Conservation (phyloP, 2,888 invertebrate species). For the Platerodrilus igneus region DNA sequence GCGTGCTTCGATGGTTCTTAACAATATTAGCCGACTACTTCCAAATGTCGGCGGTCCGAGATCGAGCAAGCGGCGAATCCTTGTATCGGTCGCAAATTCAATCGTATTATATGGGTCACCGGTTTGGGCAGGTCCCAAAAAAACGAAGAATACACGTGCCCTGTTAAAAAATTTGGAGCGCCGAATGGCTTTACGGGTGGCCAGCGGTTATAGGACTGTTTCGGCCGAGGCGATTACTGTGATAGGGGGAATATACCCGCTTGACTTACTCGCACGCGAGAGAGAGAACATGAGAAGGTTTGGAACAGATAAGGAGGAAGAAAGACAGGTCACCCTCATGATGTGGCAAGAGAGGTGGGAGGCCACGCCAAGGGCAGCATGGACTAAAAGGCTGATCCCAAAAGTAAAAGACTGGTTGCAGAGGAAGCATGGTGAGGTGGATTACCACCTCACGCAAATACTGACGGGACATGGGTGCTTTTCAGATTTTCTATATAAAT, state of each 20-base stretch:
- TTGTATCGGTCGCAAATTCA: slow-evolving; percentile 1
- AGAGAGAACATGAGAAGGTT: no score
- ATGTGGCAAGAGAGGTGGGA: no score
- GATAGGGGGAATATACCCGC: no score
- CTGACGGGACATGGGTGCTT: slow-evolving; percentile 17
- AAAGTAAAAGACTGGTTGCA: no score
- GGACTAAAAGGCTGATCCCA: no score
- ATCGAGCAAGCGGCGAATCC: slow-evolving; percentile 1
- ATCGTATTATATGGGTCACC: neutral
- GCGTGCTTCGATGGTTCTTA: neutral
- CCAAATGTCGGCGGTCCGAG: slow-evolving; percentile 4
- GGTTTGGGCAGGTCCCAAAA: slow-evolving; percentile 1
- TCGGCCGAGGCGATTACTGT: neutral
- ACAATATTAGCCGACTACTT: neutral
- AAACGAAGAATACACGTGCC: neutral
- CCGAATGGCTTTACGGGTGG: neutral
- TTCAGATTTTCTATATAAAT: no score
- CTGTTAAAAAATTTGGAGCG: neutral
- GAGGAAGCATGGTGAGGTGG: no score
- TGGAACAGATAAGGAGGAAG: no score
- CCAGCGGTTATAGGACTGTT: neutral
- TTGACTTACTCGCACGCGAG: no score
- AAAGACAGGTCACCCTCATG: no score
- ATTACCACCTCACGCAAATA: slow-evolving; percentile 14
- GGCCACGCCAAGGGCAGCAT: no score